Evolutionary conservation across 2,113 vertebrate genomes (phyloP).

Genomic region (Pampusana beccarii): DNA sequence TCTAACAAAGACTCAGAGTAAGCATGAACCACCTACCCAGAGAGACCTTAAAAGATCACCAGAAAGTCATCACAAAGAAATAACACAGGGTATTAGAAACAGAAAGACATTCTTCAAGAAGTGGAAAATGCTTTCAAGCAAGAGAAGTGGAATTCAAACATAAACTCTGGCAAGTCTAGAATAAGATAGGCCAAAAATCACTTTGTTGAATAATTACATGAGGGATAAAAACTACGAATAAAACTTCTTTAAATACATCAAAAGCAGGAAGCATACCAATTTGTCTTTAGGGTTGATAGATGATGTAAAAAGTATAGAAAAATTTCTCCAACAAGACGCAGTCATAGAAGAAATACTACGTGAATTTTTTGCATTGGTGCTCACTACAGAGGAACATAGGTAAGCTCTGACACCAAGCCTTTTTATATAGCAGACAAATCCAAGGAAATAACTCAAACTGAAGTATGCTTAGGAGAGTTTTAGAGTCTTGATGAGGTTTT

Average conservation of each 20-base stretch:
- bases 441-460: not conserved
- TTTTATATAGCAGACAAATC: not conserved
- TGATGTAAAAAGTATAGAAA: not conserved
- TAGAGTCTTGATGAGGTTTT: not conserved
- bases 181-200: not conserved
- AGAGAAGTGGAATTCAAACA: not conserved
- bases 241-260: not conserved
- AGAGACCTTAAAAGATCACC: not conserved
- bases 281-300: not conserved
- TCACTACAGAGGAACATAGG: not conserved
- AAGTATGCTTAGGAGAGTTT: not conserved
- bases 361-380: not conserved
- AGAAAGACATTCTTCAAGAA: not conserved
- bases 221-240: not conserved
- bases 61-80: not conserved
- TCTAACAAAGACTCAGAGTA: not conserved
- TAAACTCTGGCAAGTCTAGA: not conserved
- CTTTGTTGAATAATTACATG: not conserved
- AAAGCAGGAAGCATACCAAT: not conserved
- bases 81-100: not conserved
- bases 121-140: not conserved
- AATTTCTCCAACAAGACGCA: not conserved
- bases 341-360: not conserved
- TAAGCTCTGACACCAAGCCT: not conserved
- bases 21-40: not conserved